Percentiles rank a stretch among this genome's conserved stretches.
These are phyloP conservation scores for Spinus olivaceus DNA, from an alignment of 2,797 vertebrate species.

Conservation along the genomic window DNA sequence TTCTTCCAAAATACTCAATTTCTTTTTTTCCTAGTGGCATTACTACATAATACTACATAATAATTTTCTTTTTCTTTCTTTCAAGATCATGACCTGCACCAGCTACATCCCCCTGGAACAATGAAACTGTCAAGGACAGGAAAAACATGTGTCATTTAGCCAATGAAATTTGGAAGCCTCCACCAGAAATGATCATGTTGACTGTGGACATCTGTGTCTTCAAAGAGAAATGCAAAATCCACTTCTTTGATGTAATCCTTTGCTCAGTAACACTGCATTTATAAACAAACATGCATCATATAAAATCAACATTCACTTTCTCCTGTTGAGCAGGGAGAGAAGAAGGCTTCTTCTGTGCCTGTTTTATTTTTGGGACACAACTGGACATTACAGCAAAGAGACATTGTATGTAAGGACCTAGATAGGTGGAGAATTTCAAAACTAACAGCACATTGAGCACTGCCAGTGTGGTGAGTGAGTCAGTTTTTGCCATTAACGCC, in stretches of 20 bases:
- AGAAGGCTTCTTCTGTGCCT: background rate
- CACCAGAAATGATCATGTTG: background rate
- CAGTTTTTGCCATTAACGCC: background rate
- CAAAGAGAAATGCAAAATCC: slow-evolving; percentile 19
- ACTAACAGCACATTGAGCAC: background rate
- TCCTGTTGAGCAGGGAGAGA: background rate
- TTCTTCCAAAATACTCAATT: background rate
- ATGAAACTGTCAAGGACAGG: background rate
- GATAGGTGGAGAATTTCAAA: background rate
- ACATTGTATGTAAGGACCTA: background rate
- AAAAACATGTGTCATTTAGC: background rate
- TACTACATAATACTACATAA: background rate
- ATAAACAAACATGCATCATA: slow-evolving; percentile 10
- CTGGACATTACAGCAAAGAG: background rate
- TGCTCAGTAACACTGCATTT: slow-evolving; percentile 7
- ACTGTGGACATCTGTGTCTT: background rate
- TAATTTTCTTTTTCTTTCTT: background rate
- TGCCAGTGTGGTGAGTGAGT: background rate
- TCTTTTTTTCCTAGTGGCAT: background rate
- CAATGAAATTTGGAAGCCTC: background rate
- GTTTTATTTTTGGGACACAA: slow-evolving; percentile 7
- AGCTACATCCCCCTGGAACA: background rate
- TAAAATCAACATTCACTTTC: slow-evolving; percentile 7
- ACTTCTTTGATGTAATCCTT: slow-evolving; percentile 4
- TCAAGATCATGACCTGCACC: background rate